Base-by-base conservation (phyloP, 2,797 vertebrate genomes). In the Thripadectes ignobilis region DNA sequence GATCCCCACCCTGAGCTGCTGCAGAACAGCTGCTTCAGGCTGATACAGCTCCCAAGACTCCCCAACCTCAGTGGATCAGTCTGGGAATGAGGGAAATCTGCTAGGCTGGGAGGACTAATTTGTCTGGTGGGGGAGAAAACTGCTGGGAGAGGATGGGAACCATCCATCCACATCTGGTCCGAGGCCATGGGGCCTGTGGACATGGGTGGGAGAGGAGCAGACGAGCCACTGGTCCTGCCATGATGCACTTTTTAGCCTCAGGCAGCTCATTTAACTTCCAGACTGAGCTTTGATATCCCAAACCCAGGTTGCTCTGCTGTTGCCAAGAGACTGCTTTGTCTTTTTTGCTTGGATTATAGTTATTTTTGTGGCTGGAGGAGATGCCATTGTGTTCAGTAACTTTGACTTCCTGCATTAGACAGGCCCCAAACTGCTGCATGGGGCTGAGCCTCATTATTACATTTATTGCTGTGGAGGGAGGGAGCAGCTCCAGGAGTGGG, bases 31-130 rank as follows among this genome's bases (percentile, higher is more conserved):
- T 83, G 65, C 74, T 85, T 24, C 4, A 8, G 12, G 46, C 62
- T 10, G 48, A 27, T 57, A 15, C 45, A 15, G 46, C 85, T 54
- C 57, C 38, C 34, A 6, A 5, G 10, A 17, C 6, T 29, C 69
- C 39, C 43, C 57, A 20, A n/a, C 54, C 27, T 0, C 0, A 0
- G 36, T 2, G 0, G 43, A 7, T 12, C 7, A 6, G 78, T 51
- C 66, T 74, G 82, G 41, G 21, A 59, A 4, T 0, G 2, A 34
- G 34, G 45, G 13, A 3, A 27, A 61, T 5, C 30, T 1, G 10
- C 38, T 3, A 66, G 49, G 29, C 57, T 10, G 39, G 18, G 26
- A n/a, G 13, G 4, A 36, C 18, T 46, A 21, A 94, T 52, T 41
- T 67, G 15, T 11, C 36, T 88, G 74, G 95, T 8, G 45, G 69